Evolutionary conservation across 2,888 invertebrate genomes (phyloP).

Genomic region (Artemia sinica): DNA sequence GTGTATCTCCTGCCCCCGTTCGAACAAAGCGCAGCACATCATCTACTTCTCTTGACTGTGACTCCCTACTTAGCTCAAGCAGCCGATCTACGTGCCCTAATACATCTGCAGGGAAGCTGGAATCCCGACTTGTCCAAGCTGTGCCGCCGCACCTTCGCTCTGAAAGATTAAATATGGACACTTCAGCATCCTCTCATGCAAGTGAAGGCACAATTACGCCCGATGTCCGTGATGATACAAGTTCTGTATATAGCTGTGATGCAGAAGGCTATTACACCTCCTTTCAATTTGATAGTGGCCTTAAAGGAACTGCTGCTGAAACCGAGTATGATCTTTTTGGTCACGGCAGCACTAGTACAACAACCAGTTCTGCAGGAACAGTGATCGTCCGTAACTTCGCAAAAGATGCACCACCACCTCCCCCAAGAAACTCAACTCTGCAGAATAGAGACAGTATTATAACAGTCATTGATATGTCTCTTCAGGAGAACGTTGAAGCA

Average conservation of each 20-base stretch:
- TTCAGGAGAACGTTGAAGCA: conserved; percentile 12
- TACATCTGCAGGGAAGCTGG: neutral
- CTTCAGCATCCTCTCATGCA: conserved; percentile 15
- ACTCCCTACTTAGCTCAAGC: conserved; percentile 52
- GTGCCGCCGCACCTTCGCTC: neutral
- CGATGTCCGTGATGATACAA: conserved; percentile 53
- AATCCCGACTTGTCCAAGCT: neutral
- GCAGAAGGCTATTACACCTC: conserved; percentile 95
- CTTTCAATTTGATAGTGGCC: conserved; percentile 86
- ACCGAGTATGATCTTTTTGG: conserved; percentile 79
- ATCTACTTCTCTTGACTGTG: conserved; percentile 36
- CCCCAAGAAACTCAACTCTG: conserved; percentile 55
- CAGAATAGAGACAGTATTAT: conserved; percentile 33
- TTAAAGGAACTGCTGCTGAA: conserved; percentile 61
- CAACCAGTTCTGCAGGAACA: conserved; percentile 74
- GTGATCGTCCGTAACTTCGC: conserved; percentile 34
- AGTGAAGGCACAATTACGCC: conserved; percentile 53
- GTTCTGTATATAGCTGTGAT: conserved; percentile 84
- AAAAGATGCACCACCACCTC: conserved; percentile 50
- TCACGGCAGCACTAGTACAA: conserved; percentile 76
- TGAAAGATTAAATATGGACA: neutral
- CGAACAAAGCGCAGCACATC: conserved; percentile 42
- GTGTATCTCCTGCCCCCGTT: conserved; percentile 31
- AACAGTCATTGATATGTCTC: conserved; percentile 19
- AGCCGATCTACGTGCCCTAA: neutral